Evolutionary conservation across 2,113 vertebrate genomes (phyloP), one percentile per base, ranked within the genome.

Genomic region (Cichladusa arquata): DNA sequence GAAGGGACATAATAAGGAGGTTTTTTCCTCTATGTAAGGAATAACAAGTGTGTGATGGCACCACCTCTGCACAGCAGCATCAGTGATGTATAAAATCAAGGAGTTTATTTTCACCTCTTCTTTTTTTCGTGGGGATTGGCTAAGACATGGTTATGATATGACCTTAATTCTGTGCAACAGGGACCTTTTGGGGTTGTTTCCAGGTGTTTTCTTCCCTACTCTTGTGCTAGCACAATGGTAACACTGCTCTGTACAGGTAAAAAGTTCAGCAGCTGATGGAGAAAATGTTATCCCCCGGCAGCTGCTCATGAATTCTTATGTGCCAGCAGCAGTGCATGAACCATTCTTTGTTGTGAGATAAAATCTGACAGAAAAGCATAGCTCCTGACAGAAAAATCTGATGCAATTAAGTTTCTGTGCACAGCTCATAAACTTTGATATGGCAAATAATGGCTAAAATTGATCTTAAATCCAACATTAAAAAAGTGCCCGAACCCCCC

Each of bases 401-500:
- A 95, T 93, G 94, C 92, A 94, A 96, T 94, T 94, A 96, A 95
- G 90, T 96, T 96, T 88, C 76, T 94, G 93, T 90, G 88, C 92
- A 93, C 85, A 96, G 85, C 88, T 96, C 90, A 92, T 96, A 95
- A 95, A 96, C 96, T 96, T 94, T 95, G 95, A 95, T 95, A 94
- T 48, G 82, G 88, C 81, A 88, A 96, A 97, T 88, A 96, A 96
- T 95, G 92, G 86, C 57, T 51, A 92, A 93, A 97, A 95, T 86
- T 83, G 92, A 96, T 94, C 85, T 95, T 73, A 96, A 96, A 96
- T 81, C 82, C 92, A 88, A 90, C 85, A 88, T 92, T 92, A 45
- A 67, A 90, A 81, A 90, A 62, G 64, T 29, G 44, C 38, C 79
- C 1, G 3, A 94, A 18, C 81, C 90, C 87, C 33, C 89, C 93